Evolutionary conservation across 2,797 vertebrate species (phyloP), one percentile per base, ranked within the genome.

Genomic region (Melanotaenia maccullochi): DNA sequence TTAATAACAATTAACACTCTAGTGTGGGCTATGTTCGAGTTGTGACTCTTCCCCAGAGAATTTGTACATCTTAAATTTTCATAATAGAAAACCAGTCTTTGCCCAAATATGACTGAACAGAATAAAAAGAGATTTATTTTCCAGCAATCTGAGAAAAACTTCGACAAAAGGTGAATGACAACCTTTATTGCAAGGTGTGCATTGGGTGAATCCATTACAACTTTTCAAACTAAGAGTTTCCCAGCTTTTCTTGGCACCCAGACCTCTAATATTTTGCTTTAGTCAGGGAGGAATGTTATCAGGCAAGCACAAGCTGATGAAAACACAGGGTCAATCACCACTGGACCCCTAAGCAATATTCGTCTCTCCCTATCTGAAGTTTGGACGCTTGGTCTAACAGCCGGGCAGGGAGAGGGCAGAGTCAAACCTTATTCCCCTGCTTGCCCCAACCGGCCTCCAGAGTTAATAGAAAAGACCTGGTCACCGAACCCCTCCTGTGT

Each of bases 381-480:
- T 69, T 51, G 86, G 83, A 88, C 9, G 73, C 83, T 62, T 32
- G 35, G 65, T 82, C 82, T 85, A 81, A 87, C 86, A 83, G 73
- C 66, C 66, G 64, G 79, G 74, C 64, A 67, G 71, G 54, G 79
- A 63, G 75, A 86, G 89, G 79, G 79, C 85, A 76, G 77, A 73
- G 76, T 64, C 59, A 9, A 76, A 79, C 81, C 89, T 66, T 52
- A 82, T 83, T 78, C 86, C 82, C 64, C 78, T 20, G 55, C 72
- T 81, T 59, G 66, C 86, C 85, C 76, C 64, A 22, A 74, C 79
- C 63, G 60, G 76, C 77, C 85, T 78, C 83, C 76, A n/a, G 69
- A 92, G 92, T 93, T 95, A 94, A 95, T 94, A 93, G 92, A 92
- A 94, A 93, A 90, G 88, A 92, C 93, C 92, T 84, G 87, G 86